Percentiles rank a stretch among this genome's conserved stretches.
phyloP scores from a whole-genome alignment of 2,888 invertebrate genomes.

The Polyommatus iphigenia region DNA sequence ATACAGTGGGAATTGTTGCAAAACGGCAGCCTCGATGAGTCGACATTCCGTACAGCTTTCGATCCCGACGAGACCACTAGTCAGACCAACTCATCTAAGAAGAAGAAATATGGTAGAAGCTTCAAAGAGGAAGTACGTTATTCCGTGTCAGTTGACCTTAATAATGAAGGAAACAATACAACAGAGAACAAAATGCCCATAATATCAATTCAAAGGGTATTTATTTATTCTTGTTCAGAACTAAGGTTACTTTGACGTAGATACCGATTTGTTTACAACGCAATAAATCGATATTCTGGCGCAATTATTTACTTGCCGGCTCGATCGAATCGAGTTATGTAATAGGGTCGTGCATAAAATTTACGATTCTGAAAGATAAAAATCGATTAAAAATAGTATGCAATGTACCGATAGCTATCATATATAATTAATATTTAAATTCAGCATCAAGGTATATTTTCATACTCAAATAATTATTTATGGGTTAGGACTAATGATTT shows the following conservation, averaged over 20 bases:
- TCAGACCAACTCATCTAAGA: constrained; percentile 46
- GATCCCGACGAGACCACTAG: constrained; percentile 55
- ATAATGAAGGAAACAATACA: constrained; percentile 45
- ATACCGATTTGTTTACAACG: constrained; percentile 40
- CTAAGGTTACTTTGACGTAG: constrained; percentile 46
- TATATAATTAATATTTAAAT: too few species aligned
- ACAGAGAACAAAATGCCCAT: constrained; percentile 56
- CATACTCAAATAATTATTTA: not conserved
- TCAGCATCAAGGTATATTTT: not conserved
- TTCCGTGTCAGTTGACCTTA: constrained; percentile 60
- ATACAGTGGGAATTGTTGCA: constrained; percentile 72
- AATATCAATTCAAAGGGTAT: constrained; percentile 70
- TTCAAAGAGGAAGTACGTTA: constrained; percentile 69
- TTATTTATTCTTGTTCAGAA: constrained; percentile 47
- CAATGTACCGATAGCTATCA: not conserved
- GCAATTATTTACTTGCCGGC: not conserved
- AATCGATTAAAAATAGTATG: not conserved
- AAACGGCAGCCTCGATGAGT: constrained; percentile 60
- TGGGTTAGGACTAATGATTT: too few species aligned
- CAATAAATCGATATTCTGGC: constrained; percentile 13
- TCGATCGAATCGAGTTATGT: not conserved
- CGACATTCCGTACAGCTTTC: constrained; percentile 46
- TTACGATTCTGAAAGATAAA: constrained; percentile 22
- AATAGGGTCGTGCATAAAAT: not conserved
- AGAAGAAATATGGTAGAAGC: constrained; percentile 55